Evolutionary conservation across 92 coral and sea anemone species (phyloP).

Genomic region (Epizoanthus illoricatus): DNA sequence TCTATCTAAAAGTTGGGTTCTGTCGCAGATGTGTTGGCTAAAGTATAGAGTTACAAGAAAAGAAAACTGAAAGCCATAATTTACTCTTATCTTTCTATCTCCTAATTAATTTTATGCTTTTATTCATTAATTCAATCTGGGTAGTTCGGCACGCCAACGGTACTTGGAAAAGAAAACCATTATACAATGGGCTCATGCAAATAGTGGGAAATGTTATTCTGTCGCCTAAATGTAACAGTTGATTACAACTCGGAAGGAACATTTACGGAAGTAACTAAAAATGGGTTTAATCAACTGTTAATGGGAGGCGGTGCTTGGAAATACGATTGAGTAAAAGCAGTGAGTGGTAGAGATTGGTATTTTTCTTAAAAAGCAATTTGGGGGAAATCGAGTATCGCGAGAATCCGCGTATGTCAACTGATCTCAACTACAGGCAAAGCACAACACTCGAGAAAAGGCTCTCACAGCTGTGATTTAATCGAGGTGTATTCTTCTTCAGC

Average conservation of each 20-base stretch:
- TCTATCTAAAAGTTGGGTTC: background rate
- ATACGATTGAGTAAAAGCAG: slow-evolving; percentile 28
- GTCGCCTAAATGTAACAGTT: background rate
- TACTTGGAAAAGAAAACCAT: background rate
- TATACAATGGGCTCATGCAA: background rate
- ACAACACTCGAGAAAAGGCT: background rate
- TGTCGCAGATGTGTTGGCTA: slow-evolving; percentile 11
- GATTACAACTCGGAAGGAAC: slow-evolving; percentile 10
- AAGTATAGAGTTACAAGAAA: slow-evolving; percentile 33
- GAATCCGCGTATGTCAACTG: background rate
- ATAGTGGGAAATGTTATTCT: no score
- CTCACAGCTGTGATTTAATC: no score
- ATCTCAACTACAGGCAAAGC: background rate
- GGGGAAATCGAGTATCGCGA: background rate
- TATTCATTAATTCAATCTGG: background rate
- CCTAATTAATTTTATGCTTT: slow-evolving; percentile 86
- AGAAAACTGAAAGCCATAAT: slow-evolving; percentile 24
- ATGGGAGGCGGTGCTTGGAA: slow-evolving; percentile 38
- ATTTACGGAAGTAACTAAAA: slow-evolving; percentile 24
- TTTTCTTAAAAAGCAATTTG: background rate
- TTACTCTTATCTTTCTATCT: slow-evolving; percentile 47
- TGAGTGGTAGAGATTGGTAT: background rate
- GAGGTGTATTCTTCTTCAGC: no score
- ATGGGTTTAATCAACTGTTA: slow-evolving; percentile 26
- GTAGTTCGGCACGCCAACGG: slow-evolving; percentile 28